Percentiles rank a stretch among this genome's conserved stretches.
Evolutionary conservation across 2,113 vertebrate species (phyloP).

Genomic region (Puffinus mauretanicus): DNA sequence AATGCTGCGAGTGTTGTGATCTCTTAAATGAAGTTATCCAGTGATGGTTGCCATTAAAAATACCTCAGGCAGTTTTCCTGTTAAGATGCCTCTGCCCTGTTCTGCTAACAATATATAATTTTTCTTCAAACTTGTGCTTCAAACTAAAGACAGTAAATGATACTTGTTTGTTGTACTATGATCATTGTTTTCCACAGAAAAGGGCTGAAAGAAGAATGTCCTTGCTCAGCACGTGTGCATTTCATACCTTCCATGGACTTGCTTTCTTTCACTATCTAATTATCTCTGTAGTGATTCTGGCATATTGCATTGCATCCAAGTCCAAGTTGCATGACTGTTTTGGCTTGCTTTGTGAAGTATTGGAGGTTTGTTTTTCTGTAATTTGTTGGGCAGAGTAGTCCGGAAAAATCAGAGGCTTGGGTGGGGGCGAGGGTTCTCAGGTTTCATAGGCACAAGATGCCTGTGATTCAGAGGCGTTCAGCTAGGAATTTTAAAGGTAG

Average conservation of each 20-base stretch:
- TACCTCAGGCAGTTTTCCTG: neutral
- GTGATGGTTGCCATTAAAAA: conserved; percentile 5
- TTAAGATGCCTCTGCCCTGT: neutral
- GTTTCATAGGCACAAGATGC: conserved; percentile 57
- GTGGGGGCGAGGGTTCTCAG: conserved; percentile 57
- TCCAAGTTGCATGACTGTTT: conserved; percentile 66
- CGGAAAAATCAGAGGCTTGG: conserved; percentile 62
- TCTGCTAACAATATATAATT: neutral
- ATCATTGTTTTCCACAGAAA: conserved; percentile 22
- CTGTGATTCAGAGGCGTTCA: conserved; percentile 54
- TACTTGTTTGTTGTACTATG: neutral
- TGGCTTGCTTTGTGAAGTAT: conserved; percentile 63
- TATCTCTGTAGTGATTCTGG: conserved; percentile 61
- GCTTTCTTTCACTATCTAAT: conserved; percentile 57
- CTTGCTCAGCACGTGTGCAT: conserved; percentile 53
- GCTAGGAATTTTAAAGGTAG: conserved; percentile 47
- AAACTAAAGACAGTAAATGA: neutral
- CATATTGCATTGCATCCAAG: conserved; percentile 24
- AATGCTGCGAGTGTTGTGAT: neutral
- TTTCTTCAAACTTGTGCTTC: neutral
- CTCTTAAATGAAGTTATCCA: neutral
- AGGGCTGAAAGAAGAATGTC: conserved; percentile 9
- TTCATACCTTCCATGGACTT: conserved; percentile 58
- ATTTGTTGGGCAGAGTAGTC: conserved; percentile 55
- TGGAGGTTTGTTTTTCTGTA: conserved; percentile 61